phyloP scores from a whole-genome alignment of 2,113 vertebrate genomes.

The Myrmecobius fasciatus region DNA sequence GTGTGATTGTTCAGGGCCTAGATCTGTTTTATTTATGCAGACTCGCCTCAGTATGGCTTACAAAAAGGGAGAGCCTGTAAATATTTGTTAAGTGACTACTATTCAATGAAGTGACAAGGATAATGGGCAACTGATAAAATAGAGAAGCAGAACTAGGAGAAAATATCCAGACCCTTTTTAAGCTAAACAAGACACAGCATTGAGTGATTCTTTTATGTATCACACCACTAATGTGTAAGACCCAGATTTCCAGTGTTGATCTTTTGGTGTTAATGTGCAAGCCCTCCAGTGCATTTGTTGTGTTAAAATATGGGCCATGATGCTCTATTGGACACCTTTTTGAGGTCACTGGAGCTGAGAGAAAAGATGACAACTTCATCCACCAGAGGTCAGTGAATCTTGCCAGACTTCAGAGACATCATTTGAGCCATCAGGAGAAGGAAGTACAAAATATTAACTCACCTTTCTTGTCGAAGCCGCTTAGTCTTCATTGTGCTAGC shows the following conservation, averaged over 20 bases:
- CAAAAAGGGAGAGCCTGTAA: background rate
- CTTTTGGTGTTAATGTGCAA: slow-evolving; percentile 14
- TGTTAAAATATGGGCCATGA: slow-evolving; percentile 30
- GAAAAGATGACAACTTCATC: background rate
- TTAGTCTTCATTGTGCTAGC: rapidly evolving
- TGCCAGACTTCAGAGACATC: background rate
- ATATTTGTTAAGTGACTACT: background rate
- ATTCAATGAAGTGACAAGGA: rapidly evolving
- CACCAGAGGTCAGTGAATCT: background rate
- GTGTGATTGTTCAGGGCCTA: background rate
- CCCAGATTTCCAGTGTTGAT: slow-evolving; percentile 6
- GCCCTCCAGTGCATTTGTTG: background rate
- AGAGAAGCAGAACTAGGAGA: background rate
- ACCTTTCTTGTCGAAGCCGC: background rate
- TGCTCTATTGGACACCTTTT: slow-evolving; percentile 55
- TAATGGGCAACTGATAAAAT: background rate
- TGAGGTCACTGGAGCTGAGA: slow-evolving; percentile 48
- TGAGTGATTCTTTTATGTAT: slow-evolving; percentile 51
- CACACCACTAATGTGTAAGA: background rate
- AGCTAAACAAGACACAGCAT: slow-evolving; percentile 63
- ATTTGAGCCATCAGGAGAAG: rapidly evolving
- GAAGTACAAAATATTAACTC: background rate
- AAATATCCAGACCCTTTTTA: slow-evolving; percentile 40
- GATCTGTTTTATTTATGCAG: background rate
- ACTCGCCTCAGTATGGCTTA: background rate